These are phyloP conservation scores for Enchytraeus crypticus DNA, from an alignment of 2,888 invertebrate genomes.

Conservation along the genomic window DNA sequence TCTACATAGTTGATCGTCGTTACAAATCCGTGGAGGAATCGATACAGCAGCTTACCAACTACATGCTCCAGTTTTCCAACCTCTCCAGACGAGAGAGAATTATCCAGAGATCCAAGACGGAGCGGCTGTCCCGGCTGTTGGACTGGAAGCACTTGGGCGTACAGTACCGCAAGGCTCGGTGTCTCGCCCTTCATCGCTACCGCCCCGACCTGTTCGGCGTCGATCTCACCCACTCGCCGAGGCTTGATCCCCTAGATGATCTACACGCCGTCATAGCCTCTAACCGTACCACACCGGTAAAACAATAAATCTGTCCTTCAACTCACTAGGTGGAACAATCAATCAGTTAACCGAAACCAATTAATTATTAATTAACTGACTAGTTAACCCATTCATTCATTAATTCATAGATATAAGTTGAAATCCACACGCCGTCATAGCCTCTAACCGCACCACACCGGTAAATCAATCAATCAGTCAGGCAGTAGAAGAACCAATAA, in stretches of 20 bases:
- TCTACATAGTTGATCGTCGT: constrained; percentile 91
- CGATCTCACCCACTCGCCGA: constrained; percentile 9
- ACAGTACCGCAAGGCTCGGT: constrained; percentile 86
- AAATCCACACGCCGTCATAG: neutral
- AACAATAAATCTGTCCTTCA: no score
- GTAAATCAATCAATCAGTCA: no score
- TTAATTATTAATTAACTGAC: no score
- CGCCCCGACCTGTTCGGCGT: constrained; percentile 22
- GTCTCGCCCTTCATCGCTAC: constrained; percentile 73
- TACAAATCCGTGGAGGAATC: constrained; percentile 81
- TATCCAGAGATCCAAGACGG: constrained; percentile 93
- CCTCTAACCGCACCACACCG: neutral
- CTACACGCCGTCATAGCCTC: neutral
- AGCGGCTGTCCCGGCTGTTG: constrained; percentile 85
- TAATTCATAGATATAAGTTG: no score
- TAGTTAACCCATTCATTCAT: no score
- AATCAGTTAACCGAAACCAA: no score
- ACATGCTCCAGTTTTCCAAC: neutral
- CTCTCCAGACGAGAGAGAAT: constrained; percentile 90
- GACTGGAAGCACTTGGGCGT: constrained; percentile 97
- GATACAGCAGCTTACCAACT: constrained; percentile 67
- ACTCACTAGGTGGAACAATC: no score
- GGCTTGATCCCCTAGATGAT: neutral
- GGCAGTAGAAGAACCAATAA: no score
- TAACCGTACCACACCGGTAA: neutral